phyloP scores from a whole-genome alignment of 2,888 invertebrate genomes.

The Ophraella communa region DNA sequence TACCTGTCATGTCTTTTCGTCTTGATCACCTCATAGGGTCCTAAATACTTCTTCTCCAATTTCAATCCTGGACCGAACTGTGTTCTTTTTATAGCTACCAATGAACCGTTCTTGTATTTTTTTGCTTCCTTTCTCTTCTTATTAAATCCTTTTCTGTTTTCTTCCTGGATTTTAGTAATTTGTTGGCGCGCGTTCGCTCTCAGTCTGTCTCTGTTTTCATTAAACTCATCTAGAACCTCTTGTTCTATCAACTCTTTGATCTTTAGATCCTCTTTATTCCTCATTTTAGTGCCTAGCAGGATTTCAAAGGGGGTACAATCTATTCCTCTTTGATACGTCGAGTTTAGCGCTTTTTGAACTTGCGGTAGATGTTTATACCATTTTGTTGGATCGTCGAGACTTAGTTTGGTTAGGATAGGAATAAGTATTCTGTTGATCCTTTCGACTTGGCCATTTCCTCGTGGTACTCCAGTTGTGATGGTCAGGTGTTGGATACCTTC shows the following conservation, averaged over 20 bases:
- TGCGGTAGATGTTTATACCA: conserved; percentile 46
- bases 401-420: conserved; percentile 50
- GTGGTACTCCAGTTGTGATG: conserved; percentile 48
- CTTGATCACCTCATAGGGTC: conserved; percentile 41
- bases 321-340: conserved; percentile 45
- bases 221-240: conserved; percentile 20
- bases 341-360: conserved; percentile 45
- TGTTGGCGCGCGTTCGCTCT: conserved; percentile 24
- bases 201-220: conserved; percentile 26
- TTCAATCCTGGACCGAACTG: conserved; percentile 52
- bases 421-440: conserved; percentile 49
- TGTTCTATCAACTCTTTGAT: conserved; percentile 27
- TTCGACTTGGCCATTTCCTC: conserved; percentile 54
- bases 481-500: conserved; percentile 49
- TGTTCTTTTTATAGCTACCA: conserved; percentile 52
- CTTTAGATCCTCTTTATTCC: conserved; percentile 24
- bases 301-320: conserved; percentile 40
- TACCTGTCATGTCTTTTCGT: conserved; percentile 48
- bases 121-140: conserved; percentile 36
- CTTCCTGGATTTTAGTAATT: conserved; percentile 36
- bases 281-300: conserved; percentile 39
- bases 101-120: conserved; percentile 38
- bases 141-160: conserved; percentile 42
- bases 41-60: conserved; percentile 49
- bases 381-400: conserved; percentile 45